Conservation (phyloP, 2,113 vertebrate species). For the Microtus oregoni region DNA sequence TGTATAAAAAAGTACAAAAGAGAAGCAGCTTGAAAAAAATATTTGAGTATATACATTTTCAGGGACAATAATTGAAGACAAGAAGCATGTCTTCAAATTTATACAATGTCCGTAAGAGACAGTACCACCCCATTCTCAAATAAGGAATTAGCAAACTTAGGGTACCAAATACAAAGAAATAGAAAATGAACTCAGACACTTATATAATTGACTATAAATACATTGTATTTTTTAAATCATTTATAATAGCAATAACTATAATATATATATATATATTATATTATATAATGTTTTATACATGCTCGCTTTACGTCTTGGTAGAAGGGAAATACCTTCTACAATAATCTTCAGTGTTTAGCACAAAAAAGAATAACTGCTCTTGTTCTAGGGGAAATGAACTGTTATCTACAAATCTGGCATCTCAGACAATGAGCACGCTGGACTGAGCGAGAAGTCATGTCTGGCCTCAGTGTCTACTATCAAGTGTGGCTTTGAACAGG, state of each 20-base stretch:
- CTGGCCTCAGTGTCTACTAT: background rate
- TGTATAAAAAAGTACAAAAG: slow-evolving; percentile 35
- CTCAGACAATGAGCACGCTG: background rate
- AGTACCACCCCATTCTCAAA: background rate
- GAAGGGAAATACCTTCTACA: background rate
- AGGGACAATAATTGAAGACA: background rate
- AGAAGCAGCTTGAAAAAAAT: slow-evolving; percentile 32
- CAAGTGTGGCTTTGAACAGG: background rate
- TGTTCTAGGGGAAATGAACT: background rate
- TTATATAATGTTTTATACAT: background rate
- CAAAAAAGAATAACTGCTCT: background rate
- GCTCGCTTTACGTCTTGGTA: slow-evolving; percentile 3
- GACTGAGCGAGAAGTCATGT: background rate
- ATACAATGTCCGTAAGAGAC: background rate
- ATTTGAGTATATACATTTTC: slow-evolving; percentile 32
- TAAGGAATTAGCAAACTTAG: slow-evolving; percentile 27
- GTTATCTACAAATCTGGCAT: background rate
- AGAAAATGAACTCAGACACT: slow-evolving; percentile 19
- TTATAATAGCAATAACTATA: background rate
- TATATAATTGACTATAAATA: slow-evolving; percentile 29
- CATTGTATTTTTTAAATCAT: background rate
- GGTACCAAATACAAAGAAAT: background rate
- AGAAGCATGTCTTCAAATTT: slow-evolving; percentile 11
- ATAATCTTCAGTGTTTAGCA: background rate
- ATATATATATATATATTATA: no score